A percentile compares a stretch with the other conserved stretches of the same genome.
phyloP scores from a whole-genome alignment of 2,888 invertebrate species.

The Baccha elongata region DNA sequence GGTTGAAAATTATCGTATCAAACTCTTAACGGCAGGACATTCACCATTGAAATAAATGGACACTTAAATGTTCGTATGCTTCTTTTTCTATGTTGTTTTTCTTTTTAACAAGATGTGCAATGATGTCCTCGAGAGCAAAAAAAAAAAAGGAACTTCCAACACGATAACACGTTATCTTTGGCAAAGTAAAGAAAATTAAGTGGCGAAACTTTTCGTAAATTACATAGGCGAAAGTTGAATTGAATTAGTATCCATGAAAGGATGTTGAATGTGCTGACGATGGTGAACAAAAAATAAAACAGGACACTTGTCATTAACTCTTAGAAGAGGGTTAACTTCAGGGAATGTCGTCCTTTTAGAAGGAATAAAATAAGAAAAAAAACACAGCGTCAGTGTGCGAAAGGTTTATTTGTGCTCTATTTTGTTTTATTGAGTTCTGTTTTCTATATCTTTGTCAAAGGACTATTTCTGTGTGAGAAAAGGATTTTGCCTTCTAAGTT shows the following conservation, averaged over 20 bases:
- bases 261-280: conserved; percentile 48
- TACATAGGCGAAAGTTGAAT: conserved; percentile 67
- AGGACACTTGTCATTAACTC: conserved; percentile 65
- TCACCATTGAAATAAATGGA: conserved; percentile 64
- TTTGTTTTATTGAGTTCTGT: conserved; percentile 63
- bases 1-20: conserved; percentile 56
- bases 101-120: conserved; percentile 26
- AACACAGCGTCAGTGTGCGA: conserved; percentile 40
- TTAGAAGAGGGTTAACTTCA: conserved; percentile 48
- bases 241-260: conserved; percentile 63
- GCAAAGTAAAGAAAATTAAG: conserved; percentile 57
- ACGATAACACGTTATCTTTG: conserved; percentile 56
- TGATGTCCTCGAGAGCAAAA: conserved; percentile 1
- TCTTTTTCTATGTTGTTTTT: not conserved
- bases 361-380: conserved; percentile 1
- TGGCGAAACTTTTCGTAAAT: conserved; percentile 66
- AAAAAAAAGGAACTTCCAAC: conserved; percentile 1
- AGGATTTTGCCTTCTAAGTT: conserved; percentile 26
- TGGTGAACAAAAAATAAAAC: conserved; percentile 10
- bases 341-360: conserved; percentile 10
- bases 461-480: conserved; percentile 1
- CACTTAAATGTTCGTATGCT: conserved; percentile 49
- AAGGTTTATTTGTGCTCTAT: conserved; percentile 61
- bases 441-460: not conserved
- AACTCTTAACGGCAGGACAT: conserved; percentile 66